Percentiles rank a stretch among this genome's conserved stretches.
Conservation (phyloP, 1,140 invertebrate genomes). For the Anastrepha ludens region DNA sequence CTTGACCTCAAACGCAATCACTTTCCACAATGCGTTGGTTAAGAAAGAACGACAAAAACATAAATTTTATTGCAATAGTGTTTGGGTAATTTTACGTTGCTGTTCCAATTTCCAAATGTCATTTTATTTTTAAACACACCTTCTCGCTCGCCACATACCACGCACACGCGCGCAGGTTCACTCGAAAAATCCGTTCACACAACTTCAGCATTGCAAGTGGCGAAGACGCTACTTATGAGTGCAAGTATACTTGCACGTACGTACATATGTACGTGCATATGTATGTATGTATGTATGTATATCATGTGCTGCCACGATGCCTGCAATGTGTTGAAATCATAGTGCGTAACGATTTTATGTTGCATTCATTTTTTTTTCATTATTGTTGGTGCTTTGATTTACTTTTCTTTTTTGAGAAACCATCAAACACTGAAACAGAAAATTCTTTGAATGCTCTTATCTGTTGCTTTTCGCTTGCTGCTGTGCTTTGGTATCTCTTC, state of each 20-base stretch:
- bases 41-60: neutral
- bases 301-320: neutral
- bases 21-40: neutral
- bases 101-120: conserved; percentile 43
- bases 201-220: conserved; percentile 3
- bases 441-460: conserved; percentile 37
- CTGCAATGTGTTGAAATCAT: neutral
- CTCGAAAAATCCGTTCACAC: neutral
- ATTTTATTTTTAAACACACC: conserved; percentile 40
- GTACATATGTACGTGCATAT: neutral
- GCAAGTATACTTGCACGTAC: neutral
- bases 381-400: neutral
- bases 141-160: neutral
- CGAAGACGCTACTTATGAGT: neutral
- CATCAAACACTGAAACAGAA: conserved; percentile 1
- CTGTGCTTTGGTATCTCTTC: neutral
- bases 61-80: conserved; percentile 4
- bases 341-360: neutral
- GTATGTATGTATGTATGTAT: neutral
- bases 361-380: neutral
- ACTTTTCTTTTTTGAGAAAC: neutral
- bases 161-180: neutral
- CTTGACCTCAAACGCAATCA: neutral
- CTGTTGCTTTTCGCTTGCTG: neutral
- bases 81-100: neutral